Base-by-base conservation (phyloP, 2,888 invertebrate genomes). In the Coelogynopora nodosa region DNA sequence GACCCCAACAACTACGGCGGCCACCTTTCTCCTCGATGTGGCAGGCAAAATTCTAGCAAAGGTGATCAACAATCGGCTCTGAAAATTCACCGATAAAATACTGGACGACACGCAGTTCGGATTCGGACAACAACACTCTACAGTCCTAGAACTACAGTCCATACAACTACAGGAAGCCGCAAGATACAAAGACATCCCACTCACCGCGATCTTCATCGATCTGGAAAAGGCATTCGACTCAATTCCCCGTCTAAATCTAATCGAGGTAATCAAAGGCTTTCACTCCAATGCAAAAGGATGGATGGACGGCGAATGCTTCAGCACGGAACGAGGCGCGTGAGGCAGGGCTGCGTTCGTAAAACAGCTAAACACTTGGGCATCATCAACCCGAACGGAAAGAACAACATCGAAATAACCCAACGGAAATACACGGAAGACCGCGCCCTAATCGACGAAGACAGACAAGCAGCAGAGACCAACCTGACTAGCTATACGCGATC, bases 191-290 rank as follows among this genome's bases (percentile, higher is more conserved):
- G 27, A 18, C 2, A 27, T 80, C 26, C 26, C 81, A 2, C 26
- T 28, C n/a, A 27, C 26, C 81, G 81, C 81, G n/a, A 10, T 26
- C n/a, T 80, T 80, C 81, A 28, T 80, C 2, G 81, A 2, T n/a
- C 28, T 80, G 81, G 81, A 80, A n/a, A 80, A 80, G n/a, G 81
- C 81, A 10, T 80, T 80, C 28, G 81, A 80, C n/a, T 49, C 49
- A 49, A 49, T 49, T 49, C 5, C n/a, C n/a, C n/a, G n/a, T n/a
- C n/a, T n/a, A n/a, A n/a, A n/a, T n/a, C n/a, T n/a, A n/a, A n/a
- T n/a, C n/a, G n/a, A n/a, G 49, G 5, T 18, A 49, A 49, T 49
- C 49, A 49, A 10, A 49, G 49, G 18, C 5, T 5, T 18, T 10
- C 49, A 49, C 49, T 10, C 5, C 5, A 18, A 49, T 18, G 49